Base-by-base conservation (phyloP, 2,797 vertebrate genomes). In the Atherinosoma microstoma region DNA sequence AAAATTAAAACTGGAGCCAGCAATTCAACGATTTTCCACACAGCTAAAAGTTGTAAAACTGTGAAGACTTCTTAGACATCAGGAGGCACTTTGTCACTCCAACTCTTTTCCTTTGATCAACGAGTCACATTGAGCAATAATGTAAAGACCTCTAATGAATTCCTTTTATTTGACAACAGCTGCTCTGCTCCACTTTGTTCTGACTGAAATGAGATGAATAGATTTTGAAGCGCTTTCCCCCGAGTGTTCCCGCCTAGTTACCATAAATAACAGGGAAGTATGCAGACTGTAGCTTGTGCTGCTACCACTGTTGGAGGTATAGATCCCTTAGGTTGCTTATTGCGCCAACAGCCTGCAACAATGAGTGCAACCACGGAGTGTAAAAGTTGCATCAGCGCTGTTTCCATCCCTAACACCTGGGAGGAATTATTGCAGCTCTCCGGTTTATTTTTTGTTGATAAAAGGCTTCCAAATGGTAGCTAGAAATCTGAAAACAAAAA, bases 371-470 rank as follows among this genome's bases (percentile, higher is more conserved):
- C 1, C 0, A 32, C 2, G 3, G 1, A 4, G 34, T 42, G 32
- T 20, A 36, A 72, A 32, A 12, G 13, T 69, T 60, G 58, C 60
- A 70, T 67, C 61, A 60, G 9, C 2, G 7, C 18, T 45, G 27
- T 56, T 56, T 49, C 32, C 30, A 35, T n/a, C 3, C 20, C 24
- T 10, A 7, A 1, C 18, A 0, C 20, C 54, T 18, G 53, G 3
- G 58, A 70, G 54, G 4, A 27, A 24, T 18, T 9, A 22, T 10
- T 38, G 30, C 47, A 40, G 15, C 49, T 20, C 6, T 49, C 6
- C 20, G 18, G 45, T 49, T 47, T 15, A 6, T 3, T 51, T 58
- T 32, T 18, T 11, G 6, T 10, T 11, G 10, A 34, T n/a, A 22
- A 47, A 64, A 53, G 36, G 12, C 2, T 5, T 18, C 2, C 0